Conservation (phyloP, 2,888 invertebrate genomes). For the Rotaria sp. region DNA sequence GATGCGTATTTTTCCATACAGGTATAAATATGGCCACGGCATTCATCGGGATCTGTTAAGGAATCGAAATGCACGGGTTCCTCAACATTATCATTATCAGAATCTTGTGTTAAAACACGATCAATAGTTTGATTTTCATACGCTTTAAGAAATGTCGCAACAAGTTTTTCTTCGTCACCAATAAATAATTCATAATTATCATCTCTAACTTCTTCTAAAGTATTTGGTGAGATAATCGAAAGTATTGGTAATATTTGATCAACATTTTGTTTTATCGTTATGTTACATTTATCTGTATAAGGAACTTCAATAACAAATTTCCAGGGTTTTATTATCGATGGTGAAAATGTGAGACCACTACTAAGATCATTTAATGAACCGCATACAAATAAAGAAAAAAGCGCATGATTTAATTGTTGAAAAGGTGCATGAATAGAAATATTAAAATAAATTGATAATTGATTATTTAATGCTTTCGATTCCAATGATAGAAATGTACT, state of each 20-base stretch:
- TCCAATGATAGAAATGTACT: background rate
- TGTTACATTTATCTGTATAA: background rate
- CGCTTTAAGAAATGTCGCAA: background rate
- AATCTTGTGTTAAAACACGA: background rate
- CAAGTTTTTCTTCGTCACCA: background rate
- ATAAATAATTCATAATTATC: background rate
- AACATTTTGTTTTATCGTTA: background rate
- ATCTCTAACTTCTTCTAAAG: background rate
- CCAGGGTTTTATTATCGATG: background rate
- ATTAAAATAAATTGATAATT: background rate
- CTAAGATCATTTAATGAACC: background rate
- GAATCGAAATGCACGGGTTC: background rate
- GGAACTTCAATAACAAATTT: background rate
- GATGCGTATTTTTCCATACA: background rate
- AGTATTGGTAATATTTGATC: background rate
- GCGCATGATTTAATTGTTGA: background rate
- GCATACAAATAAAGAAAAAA: background rate
- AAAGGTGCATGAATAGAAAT: background rate
- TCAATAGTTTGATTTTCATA: background rate
- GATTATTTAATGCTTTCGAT: background rate
- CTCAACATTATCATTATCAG: background rate
- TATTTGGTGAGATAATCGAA: background rate
- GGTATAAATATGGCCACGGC: background rate
- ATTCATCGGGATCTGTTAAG: background rate
- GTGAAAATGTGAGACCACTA: background rate